These are phyloP conservation scores for Lutjanus erythropterus DNA, from an alignment of 2,113 vertebrate species.

Conservation along the genomic window DNA sequence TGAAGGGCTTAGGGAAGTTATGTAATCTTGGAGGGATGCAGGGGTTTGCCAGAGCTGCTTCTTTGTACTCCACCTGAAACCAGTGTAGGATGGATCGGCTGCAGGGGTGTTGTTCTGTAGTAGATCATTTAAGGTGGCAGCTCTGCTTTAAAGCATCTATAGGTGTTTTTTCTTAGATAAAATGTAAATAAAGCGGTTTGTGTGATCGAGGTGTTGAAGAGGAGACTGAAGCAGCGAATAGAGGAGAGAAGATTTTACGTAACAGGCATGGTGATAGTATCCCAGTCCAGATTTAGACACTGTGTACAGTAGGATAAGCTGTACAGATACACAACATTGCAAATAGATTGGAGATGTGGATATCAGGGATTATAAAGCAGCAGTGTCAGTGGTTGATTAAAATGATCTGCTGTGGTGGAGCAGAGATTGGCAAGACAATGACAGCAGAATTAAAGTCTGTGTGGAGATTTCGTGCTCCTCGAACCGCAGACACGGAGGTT, in stretches of 20 bases:
- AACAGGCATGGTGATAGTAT: constrained; percentile 13
- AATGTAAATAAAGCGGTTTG: constrained; percentile 6
- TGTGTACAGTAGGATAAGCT: constrained; percentile 31
- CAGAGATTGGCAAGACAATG: not conserved
- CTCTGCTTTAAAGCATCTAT: not conserved
- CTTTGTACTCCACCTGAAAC: constrained; percentile 63
- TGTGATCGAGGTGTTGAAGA: not conserved
- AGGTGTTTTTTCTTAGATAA: not conserved
- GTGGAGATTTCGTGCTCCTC: not conserved
- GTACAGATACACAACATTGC: not conserved
- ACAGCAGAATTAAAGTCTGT: not conserved
- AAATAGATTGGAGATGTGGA: constrained; percentile 25
- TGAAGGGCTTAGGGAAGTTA: constrained; percentile 48
- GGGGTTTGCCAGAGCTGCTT: constrained; percentile 52
- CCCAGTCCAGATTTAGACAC: constrained; percentile 16
- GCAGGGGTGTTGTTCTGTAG: constrained; percentile 6
- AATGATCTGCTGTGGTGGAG: not conserved
- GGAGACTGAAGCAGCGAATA: constrained; percentile 38
- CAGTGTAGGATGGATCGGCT: not conserved
- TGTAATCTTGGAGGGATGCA: constrained; percentile 67
- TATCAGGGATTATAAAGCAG: constrained; percentile 28
- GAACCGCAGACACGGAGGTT: not conserved
- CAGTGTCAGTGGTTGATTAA: constrained; percentile 28
- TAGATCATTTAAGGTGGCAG: constrained; percentile 53
- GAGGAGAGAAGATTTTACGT: constrained; percentile 46